Percentiles rank a stretch among this genome's conserved stretches.
Evolutionary conservation across 2,888 invertebrate species (phyloP).

Genomic region (Eueremaeus valkanovi): DNA sequence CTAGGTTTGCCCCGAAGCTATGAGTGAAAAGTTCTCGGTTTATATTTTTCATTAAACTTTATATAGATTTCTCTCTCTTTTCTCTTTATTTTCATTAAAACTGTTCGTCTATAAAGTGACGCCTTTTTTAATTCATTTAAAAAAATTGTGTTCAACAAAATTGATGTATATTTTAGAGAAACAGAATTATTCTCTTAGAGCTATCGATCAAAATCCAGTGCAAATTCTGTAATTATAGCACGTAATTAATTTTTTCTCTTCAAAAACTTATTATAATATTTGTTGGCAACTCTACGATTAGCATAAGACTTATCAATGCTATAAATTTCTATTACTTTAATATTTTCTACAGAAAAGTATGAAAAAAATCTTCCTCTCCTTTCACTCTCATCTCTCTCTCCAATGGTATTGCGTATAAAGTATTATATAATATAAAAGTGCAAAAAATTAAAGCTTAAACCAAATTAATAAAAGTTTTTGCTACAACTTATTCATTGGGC

Average conservation of each 20-base stretch:
- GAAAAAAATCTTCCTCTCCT: neutral
- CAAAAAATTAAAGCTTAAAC: slow-evolving; percentile 3
- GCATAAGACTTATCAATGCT: slow-evolving; percentile 4
- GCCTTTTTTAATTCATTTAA: slow-evolving; percentile 32
- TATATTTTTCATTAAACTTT: slow-evolving; percentile 9
- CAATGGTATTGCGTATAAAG: neutral
- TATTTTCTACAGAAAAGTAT: neutral
- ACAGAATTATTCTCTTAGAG: slow-evolving; percentile 1
- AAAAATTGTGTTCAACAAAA: neutral
- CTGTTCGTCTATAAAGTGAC: neutral
- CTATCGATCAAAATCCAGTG: slow-evolving; percentile 15
- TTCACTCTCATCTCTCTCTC: neutral
- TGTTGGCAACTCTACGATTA: neutral
- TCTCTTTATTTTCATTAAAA: neutral
- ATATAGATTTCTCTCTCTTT: neutral
- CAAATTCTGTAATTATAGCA: slow-evolving; percentile 22
- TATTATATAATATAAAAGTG: neutral
- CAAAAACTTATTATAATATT: slow-evolving; percentile 19
- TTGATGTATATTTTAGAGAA: slow-evolving; percentile 17
- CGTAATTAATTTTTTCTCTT: neutral
- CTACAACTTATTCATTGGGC: slow-evolving; percentile 25
- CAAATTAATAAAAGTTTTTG: slow-evolving; percentile 33
- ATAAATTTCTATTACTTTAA: slow-evolving; percentile 32
- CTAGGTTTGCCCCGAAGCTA: neutral
- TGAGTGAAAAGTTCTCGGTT: neutral